These are phyloP conservation scores for Chiroxiphia lanceolata DNA, from an alignment of 2,797 vertebrate species.

Conservation along the genomic window DNA sequence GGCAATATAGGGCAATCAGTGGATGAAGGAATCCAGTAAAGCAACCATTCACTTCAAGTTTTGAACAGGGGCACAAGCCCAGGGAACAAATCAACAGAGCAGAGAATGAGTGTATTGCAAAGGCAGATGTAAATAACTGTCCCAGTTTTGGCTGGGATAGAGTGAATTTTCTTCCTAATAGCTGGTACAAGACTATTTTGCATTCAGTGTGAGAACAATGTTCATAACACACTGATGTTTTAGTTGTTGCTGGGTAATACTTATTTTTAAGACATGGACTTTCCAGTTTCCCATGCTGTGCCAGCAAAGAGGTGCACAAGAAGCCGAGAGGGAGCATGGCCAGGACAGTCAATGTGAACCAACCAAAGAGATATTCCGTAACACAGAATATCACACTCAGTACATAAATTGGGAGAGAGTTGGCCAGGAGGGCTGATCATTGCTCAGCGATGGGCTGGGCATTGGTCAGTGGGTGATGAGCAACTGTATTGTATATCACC, in stretches of 20 bases:
- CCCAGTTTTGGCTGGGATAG: not conserved
- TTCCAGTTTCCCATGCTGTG: not conserved
- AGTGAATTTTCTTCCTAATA: not conserved
- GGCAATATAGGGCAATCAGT: not conserved
- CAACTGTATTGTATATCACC: not conserved
- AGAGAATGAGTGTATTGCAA: not conserved
- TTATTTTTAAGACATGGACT: not conserved
- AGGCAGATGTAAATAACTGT: not conserved
- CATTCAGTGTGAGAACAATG: not conserved
- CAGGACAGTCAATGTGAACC: not conserved
- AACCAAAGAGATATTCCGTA: not conserved
- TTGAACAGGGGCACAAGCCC: not conserved
- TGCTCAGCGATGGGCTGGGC: not conserved
- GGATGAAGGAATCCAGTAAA: not conserved
- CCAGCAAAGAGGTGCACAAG: not conserved
- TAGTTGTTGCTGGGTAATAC: not conserved
- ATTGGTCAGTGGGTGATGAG: not conserved
- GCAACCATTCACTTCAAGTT: not conserved
- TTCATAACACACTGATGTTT: not conserved
- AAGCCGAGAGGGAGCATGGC: not conserved
- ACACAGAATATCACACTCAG: not conserved
- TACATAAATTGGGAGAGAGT: too few relatives aligned
- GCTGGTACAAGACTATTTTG: not conserved
- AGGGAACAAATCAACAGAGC: not conserved
- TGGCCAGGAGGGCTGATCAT: not conserved